Base-by-base conservation (phyloP, 2,888 invertebrate genomes). In the Caenorhabditis sulstoni region DNA sequence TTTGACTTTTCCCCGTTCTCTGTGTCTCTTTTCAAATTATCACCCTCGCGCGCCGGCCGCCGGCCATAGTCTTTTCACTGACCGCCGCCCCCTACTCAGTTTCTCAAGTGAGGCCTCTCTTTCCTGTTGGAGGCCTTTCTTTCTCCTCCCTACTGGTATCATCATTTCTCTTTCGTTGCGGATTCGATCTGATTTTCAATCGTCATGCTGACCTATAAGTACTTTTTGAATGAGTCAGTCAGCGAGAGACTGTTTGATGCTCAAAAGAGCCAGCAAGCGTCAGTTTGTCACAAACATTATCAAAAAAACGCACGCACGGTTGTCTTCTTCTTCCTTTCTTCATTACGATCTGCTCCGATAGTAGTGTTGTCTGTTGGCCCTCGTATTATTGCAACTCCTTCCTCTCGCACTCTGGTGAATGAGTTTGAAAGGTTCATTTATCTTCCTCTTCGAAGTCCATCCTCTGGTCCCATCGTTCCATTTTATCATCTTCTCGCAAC, bases 281-380 rank as follows among this genome's bases (percentile, higher is more conserved):
- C 68, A 52, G 44, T 52, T 44, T 53, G 29, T 29, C 29, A 29
- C 29, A 3, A 29, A 44, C 55, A 61, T 70, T 70, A 70, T 70
- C 70, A 70, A 61, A 70, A n/a, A 29, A 29, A 29, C 7, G 29
- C 7, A 29, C 53, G 61, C 61, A 61, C 62, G 70, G 53, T 52
- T 62, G 59, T 52, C 22, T 37, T 39, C 35, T 53, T 47, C 7
- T 29, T 7, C 4, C 29, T 62, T 70, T 62, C n/a, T n/a, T 70
- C 62, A 70, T 62, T 61, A 70, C 67, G 50, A 39, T 67, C 57
- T 29, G 67, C 67, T 50, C 41, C 20, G 67, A 65, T 58, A 58
- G 39, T 68, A 37, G 44, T 53, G 55, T 47, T 29, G 29, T 29
- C 29, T 5, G 29, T 29, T n/a, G 7, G 3, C 29, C 29, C 29